A percentile compares a stretch with the other conserved stretches of the same genome.
Conservation (phyloP, 2,113 vertebrate genomes). For the Acinonyx jubatus region DNA sequence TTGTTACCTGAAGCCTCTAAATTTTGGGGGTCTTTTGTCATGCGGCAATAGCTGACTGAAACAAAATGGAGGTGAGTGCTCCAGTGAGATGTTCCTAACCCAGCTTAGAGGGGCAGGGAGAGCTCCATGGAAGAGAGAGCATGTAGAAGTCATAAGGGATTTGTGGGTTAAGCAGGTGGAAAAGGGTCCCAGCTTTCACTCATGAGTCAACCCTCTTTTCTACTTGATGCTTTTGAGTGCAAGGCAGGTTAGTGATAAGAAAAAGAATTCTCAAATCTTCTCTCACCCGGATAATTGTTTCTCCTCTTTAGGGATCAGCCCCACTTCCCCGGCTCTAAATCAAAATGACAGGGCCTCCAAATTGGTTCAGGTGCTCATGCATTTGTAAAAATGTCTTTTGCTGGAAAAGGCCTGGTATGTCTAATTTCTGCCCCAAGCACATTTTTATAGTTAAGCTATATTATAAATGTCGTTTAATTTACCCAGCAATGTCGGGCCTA, state of each 20-base stretch:
- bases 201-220: background rate
- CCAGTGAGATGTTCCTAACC: background rate
- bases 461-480: conserved; percentile 75
- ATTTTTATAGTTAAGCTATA: conserved; percentile 78
- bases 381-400: conserved; percentile 67
- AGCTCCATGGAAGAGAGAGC: background rate
- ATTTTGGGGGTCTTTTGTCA: background rate
- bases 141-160: accelerated
- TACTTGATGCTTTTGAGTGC: background rate
- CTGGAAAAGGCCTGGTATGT: conserved; percentile 71
- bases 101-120: background rate
- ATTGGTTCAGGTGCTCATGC: conserved; percentile 73
- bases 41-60: background rate
- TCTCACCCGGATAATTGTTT: conserved; percentile 38
- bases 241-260: background rate
- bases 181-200: background rate
- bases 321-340: conserved; percentile 73
- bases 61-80: background rate
- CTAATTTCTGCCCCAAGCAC: conserved; percentile 69
- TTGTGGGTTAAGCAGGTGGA: background rate
- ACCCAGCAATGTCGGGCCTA: conserved; percentile 12
- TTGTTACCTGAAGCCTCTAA: background rate
- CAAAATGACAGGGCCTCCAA: conserved; percentile 50
- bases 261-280: background rate
- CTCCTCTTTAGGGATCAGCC: conserved; percentile 60